phyloP scores from a whole-genome alignment of 2,797 vertebrate genomes.

The Fratercula arctica region DNA sequence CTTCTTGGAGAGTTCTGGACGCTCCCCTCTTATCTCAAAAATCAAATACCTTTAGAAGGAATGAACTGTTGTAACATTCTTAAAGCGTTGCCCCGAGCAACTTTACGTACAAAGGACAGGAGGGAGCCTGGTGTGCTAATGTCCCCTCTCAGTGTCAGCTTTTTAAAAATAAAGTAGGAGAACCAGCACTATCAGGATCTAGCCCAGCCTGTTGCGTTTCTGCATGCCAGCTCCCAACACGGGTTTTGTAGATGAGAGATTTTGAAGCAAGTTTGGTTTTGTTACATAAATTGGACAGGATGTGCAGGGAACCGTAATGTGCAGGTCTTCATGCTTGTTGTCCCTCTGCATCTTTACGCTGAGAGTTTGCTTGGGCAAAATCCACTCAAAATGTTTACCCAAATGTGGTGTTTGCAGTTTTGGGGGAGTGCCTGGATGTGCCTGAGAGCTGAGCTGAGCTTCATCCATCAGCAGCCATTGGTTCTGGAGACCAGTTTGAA shows the following conservation, averaged over 20 bases:
- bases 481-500: not conserved
- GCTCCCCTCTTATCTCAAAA: conserved; percentile 26
- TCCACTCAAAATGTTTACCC: not conserved
- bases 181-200: accelerated
- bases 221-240: not conserved
- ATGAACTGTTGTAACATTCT: not conserved
- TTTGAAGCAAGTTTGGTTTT: not conserved
- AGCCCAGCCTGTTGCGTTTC: not conserved
- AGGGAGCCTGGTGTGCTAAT: not conserved
- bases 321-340: not conserved
- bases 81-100: not conserved
- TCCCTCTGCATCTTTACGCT: not conserved
- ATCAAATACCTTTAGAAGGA: not conserved
- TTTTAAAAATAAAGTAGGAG: not conserved
- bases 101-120: not conserved
- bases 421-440: not conserved
- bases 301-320: accelerated
- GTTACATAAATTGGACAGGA: not conserved
- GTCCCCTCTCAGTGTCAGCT: not conserved
- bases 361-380: not conserved
- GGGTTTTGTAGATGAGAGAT: not conserved
- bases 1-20: not conserved
- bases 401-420: not conserved
- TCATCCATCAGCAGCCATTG: not conserved
- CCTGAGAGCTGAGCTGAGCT: not conserved